Conservation (phyloP, 2,113 vertebrate species). For the Nyctereutes procyonoides region DNA sequence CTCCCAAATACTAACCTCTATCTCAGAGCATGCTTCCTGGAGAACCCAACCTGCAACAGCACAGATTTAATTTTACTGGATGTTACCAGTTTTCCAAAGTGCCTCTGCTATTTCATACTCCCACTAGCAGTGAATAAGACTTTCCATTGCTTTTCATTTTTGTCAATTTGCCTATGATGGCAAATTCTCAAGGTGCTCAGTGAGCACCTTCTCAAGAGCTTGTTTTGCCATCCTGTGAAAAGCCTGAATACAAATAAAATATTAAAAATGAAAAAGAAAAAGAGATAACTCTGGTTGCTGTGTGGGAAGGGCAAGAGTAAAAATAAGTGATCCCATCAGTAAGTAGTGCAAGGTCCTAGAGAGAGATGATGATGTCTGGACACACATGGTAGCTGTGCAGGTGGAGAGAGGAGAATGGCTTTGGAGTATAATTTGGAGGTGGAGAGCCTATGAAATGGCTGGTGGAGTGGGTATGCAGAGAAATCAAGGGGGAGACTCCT, state of each 20-base stretch:
- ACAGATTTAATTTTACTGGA: background rate
- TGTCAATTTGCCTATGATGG: background rate
- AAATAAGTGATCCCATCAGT: background rate
- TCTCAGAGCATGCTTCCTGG: background rate
- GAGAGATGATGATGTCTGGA: background rate
- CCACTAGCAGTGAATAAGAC: background rate
- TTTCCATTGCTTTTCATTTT: background rate
- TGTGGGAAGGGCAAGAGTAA: background rate
- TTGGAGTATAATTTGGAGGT: background rate
- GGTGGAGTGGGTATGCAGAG: background rate
- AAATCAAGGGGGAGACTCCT: background rate
- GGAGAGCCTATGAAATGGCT: background rate
- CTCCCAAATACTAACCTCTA: background rate
- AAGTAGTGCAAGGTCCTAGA: background rate
- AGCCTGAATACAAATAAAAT: background rate
- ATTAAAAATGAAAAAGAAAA: background rate
- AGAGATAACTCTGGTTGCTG: background rate
- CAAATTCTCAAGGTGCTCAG: background rate
- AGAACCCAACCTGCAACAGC: background rate
- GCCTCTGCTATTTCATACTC: background rate
- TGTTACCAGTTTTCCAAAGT: background rate
- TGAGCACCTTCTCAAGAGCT: background rate
- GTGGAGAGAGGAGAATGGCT: background rate
- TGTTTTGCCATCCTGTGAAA: background rate
- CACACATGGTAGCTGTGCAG: background rate